phyloP scores from a whole-genome alignment of 1,140 invertebrate species.

The Psix sp. region DNA sequence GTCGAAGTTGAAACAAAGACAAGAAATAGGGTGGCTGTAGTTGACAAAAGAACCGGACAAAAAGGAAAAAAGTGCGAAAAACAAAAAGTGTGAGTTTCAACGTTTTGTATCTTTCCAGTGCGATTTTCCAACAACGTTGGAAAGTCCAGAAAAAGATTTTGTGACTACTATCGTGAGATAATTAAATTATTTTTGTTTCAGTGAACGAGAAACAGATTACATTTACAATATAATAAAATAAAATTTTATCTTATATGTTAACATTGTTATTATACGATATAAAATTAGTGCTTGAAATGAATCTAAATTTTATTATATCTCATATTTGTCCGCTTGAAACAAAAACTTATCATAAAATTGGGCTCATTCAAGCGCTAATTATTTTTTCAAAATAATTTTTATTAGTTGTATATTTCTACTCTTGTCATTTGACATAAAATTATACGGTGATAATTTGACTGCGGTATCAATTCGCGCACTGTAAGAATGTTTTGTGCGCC shows the following conservation, averaged over 20 bases:
- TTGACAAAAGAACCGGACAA: slow-evolving; percentile 27
- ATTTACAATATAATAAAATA: too few relatives aligned
- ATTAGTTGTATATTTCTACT: slow-evolving; percentile 50
- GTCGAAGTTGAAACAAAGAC: slow-evolving; percentile 43
- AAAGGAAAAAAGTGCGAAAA: slow-evolving; percentile 3
- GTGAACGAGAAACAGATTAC: too few relatives aligned
- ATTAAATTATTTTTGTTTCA: too few relatives aligned
- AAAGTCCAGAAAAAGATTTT: slow-evolving; percentile 1
- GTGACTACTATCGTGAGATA: too few relatives aligned
- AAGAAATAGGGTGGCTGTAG: slow-evolving; percentile 24
- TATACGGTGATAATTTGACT: slow-evolving; percentile 16
- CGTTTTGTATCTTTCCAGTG: slow-evolving; percentile 22
- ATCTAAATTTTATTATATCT: too few relatives aligned
- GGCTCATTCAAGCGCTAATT: too few relatives aligned
- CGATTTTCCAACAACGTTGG: slow-evolving; percentile 1
- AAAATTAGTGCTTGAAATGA: too few relatives aligned
- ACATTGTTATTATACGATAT: too few relatives aligned
- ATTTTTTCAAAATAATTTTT: too few relatives aligned
- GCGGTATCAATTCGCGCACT: slow-evolving; percentile 15
- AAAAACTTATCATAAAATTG: too few relatives aligned
- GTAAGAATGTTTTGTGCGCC: slow-evolving; percentile 21
- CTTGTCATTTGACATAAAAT: slow-evolving; percentile 25
- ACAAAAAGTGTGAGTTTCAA: slow-evolving; percentile 26
- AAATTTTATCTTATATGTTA: too few relatives aligned
- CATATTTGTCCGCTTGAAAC: too few relatives aligned